These are phyloP conservation scores for Chlorops oryzae DNA, from an alignment of 1,140 invertebrate genomes.

Conservation along the genomic window DNA sequence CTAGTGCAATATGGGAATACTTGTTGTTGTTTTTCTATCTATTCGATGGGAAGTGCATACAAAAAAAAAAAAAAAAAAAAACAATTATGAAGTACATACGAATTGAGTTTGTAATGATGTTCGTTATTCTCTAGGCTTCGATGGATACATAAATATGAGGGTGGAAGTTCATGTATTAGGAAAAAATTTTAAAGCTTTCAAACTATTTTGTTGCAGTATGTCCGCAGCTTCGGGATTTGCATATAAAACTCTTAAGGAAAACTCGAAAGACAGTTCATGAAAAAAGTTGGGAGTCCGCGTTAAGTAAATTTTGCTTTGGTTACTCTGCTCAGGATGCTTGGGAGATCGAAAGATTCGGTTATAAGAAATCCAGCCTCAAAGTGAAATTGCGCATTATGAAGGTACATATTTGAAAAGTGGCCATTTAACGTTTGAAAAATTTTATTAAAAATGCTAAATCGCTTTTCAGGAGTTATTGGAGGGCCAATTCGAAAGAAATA, in stretches of 20 bases:
- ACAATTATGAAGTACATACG: too few relatives aligned
- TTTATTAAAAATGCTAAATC: conserved; percentile 11
- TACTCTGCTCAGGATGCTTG: conserved; percentile 85
- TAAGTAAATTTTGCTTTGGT: conserved; percentile 86
- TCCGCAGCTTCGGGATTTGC: conserved; percentile 72
- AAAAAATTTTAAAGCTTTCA: too few relatives aligned
- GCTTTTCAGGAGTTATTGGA: conserved; percentile 76
- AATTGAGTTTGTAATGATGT: too few relatives aligned
- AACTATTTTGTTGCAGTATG: conserved; percentile 80
- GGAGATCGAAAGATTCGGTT: conserved; percentile 94
- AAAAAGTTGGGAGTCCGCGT: conserved; percentile 83
- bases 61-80: too few relatives aligned
- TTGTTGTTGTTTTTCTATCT: too few relatives aligned
- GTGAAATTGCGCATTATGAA: conserved; percentile 87
- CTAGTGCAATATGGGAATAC: too few relatives aligned
- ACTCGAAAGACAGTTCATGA: conserved; percentile 74
- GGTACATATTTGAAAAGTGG: conserved; percentile 43
- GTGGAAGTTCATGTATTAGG: too few relatives aligned
- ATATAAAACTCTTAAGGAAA: conserved; percentile 83
- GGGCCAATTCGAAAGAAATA: conserved; percentile 89
- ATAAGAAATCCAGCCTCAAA: conserved; percentile 80
- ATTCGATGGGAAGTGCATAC: too few relatives aligned
- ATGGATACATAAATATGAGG: too few relatives aligned
- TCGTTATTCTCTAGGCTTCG: too few relatives aligned
- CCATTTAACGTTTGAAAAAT: background rate